Conservation (phyloP, 2,113 vertebrate species). For the Paradisaea rubra region DNA sequence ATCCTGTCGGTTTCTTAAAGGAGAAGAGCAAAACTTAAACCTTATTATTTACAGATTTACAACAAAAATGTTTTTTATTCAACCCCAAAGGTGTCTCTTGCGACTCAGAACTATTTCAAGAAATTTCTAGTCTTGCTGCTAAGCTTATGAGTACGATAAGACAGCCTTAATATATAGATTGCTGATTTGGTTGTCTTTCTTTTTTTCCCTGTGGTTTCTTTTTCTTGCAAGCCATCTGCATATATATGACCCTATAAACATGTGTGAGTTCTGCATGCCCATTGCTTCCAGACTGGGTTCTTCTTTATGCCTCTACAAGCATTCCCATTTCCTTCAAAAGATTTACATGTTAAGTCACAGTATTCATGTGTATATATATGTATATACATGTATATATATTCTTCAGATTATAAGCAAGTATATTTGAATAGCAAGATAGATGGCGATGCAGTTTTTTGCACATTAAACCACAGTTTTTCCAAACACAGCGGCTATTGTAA, state of each 20-base stretch:
- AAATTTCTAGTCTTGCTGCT: neutral
- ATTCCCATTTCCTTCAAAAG: neutral
- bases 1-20: neutral
- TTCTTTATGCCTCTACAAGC: neutral
- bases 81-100: neutral
- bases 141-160: neutral
- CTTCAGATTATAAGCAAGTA: neutral
- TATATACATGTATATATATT: neutral
- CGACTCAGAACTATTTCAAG: neutral
- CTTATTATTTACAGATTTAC: neutral
- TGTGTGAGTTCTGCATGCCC: neutral
- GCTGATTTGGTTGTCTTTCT: neutral
- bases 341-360: neutral
- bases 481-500: slow-evolving; percentile 35
- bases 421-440: neutral
- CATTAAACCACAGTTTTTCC: neutral
- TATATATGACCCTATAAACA: neutral
- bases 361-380: neutral
- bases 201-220: neutral
- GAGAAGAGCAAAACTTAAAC: neutral
- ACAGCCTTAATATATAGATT: neutral
- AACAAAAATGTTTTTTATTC: neutral
- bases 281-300: neutral
- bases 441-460: neutral
- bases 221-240: neutral